phyloP scores from a whole-genome alignment of 2,797 vertebrate genomes.

The Lophius americanus region DNA sequence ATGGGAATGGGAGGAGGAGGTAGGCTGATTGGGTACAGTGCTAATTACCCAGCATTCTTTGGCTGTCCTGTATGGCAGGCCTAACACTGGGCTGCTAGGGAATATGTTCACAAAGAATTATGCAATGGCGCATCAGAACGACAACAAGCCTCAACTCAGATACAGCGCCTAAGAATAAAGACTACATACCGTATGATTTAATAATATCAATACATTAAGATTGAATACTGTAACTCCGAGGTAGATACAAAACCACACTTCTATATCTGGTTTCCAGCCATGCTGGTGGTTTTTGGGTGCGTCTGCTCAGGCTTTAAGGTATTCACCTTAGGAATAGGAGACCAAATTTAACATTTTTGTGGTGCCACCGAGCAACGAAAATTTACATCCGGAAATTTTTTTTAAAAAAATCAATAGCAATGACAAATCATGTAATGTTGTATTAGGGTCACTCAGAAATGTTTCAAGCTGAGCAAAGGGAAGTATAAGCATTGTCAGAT shows the following conservation, averaged over 20 bases:
- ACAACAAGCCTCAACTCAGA: conserved; percentile 31
- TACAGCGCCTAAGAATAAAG: conserved; percentile 11
- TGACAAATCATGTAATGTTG: neutral
- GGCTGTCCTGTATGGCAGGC: conserved; percentile 70
- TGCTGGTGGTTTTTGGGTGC: neutral
- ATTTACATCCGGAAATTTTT: neutral
- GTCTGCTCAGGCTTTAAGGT: neutral
- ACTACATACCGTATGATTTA: conserved; percentile 13
- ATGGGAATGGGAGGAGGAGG: conserved; percentile 51
- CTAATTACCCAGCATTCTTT: conserved; percentile 80
- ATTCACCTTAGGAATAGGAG: neutral
- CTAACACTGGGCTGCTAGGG: conserved; percentile 67
- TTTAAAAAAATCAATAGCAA: neutral
- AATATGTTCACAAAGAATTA: conserved; percentile 68
- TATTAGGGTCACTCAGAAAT: neutral
- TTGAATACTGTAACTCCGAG: neutral
- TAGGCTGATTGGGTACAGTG: conserved; percentile 78
- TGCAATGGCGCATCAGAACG: conserved; percentile 50
- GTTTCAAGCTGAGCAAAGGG: neutral
- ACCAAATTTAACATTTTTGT: neutral
- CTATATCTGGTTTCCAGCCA: too few relatives aligned
- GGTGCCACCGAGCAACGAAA: neutral
- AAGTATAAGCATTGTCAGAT: too few relatives aligned
- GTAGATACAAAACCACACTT: too few relatives aligned
- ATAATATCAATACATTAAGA: conserved; percentile 16